These are phyloP conservation scores for Diabrotica virgifera DNA, from an alignment of 1,140 invertebrate species.

Conservation along the genomic window DNA sequence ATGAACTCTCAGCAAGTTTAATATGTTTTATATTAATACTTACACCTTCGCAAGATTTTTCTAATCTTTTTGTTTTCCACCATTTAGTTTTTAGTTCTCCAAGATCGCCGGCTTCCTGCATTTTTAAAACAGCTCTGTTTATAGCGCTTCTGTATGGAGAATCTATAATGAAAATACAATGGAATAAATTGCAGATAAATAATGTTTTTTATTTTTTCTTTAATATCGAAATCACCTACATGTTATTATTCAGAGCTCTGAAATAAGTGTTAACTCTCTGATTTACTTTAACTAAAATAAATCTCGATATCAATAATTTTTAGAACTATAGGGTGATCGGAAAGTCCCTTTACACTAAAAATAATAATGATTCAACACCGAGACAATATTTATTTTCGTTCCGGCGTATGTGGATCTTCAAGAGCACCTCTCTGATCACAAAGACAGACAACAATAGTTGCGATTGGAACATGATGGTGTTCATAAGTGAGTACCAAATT, in stretches of 20 bases:
- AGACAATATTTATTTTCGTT: too few species aligned
- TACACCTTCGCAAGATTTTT: constrained; percentile 35
- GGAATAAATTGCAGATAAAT: background rate
- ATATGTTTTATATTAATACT: background rate
- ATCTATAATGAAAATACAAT: constrained; percentile 24
- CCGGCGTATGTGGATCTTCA: too few species aligned
- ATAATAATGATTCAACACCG: too few species aligned
- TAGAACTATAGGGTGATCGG: too few species aligned
- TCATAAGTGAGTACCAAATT: too few species aligned
- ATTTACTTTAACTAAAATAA: background rate
- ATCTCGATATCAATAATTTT: too few species aligned
- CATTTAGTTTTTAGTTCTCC: constrained; percentile 77
- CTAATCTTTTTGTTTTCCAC: constrained; percentile 69
- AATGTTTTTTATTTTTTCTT: background rate
- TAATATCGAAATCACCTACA: background rate
- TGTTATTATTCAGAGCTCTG: too few species aligned
- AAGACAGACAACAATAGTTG: too few species aligned
- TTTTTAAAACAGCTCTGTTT: constrained; percentile 70
- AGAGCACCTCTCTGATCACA: too few species aligned
- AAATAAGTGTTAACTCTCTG: background rate
- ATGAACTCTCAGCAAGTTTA: too few species aligned
- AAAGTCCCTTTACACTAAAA: too few species aligned
- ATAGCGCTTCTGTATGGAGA: constrained; percentile 66
- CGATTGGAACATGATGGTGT: too few species aligned
- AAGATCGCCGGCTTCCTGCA: constrained; percentile 79